phyloP scores from a whole-genome alignment of 2,113 vertebrate genomes.

The Cygnus buccinator region DNA sequence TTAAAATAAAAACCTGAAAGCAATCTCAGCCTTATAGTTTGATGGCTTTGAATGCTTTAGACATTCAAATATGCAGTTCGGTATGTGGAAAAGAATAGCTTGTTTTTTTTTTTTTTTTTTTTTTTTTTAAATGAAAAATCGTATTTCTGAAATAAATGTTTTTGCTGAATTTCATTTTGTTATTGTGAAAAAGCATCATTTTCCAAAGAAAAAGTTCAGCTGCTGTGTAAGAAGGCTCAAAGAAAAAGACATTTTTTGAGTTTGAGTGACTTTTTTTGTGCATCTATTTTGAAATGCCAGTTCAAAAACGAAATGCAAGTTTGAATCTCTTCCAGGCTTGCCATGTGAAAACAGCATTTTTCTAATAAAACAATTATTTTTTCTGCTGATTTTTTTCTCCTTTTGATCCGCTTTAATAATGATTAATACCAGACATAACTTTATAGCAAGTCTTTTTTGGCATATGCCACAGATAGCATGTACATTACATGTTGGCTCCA shows the following conservation, averaged over 20 bases:
- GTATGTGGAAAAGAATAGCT: neutral
- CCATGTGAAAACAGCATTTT: neutral
- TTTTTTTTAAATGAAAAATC: neutral
- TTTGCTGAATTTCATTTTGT: neutral
- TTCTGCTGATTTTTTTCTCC: neutral
- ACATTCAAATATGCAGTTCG: neutral
- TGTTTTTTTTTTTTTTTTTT: neutral
- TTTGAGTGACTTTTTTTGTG: neutral
- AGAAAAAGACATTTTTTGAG: neutral
- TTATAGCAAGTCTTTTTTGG: neutral
- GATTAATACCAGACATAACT: conserved; percentile 43
- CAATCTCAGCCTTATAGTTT: neutral
- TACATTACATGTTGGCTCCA: conserved; percentile 8
- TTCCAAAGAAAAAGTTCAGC: neutral
- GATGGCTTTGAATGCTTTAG: neutral
- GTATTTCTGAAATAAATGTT: neutral
- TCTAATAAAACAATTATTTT: neutral
- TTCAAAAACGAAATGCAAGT: neutral
- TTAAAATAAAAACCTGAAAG: neutral
- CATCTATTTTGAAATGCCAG: neutral
- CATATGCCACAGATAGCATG: neutral
- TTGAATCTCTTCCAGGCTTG: neutral
- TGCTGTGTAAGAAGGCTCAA: neutral
- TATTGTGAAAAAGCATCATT: neutral
- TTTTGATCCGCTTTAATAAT: conserved; percentile 33